Evolutionary conservation across 2,113 vertebrate species (phyloP).

Genomic region (Bagarius yarrelli): DNA sequence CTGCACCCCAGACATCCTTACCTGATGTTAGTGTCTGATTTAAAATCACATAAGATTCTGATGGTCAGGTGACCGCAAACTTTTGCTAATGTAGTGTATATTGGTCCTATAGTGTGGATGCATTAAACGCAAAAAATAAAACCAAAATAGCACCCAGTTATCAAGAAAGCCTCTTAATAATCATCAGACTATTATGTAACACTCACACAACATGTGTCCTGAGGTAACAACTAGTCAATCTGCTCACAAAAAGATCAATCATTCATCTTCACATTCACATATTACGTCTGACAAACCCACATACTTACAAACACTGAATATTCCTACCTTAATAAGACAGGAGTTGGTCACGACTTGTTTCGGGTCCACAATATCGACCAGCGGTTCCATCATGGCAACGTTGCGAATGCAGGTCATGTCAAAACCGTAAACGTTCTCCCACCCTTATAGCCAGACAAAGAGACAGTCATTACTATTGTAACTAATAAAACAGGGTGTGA

Average conservation of each 20-base stretch:
- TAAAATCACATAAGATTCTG: too few species aligned
- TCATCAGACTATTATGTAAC: constrained; percentile 32
- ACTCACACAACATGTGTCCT: constrained; percentile 46
- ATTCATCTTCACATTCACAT: constrained; percentile 17
- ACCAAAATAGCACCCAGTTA: constrained; percentile 18
- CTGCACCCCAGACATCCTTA: too few species aligned
- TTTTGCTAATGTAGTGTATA: too few species aligned
- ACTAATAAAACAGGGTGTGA: background rate
- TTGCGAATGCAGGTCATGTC: constrained; percentile 99
- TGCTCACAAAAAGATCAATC: constrained; percentile 24
- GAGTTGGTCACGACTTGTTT: constrained; percentile 97
- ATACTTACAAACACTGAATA: constrained; percentile 30
- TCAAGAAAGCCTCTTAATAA: constrained; percentile 26
- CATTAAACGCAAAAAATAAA: background rate
- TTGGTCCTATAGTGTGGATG: background rate
- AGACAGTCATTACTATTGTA: background rate
- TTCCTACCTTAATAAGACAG: constrained; percentile 92
- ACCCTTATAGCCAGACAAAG: constrained; percentile 75
- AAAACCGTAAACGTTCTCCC: constrained; percentile 98
- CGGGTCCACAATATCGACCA: constrained; percentile 96
- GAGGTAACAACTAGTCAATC: constrained; percentile 30
- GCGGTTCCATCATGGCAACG: constrained; percentile 94
- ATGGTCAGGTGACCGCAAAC: too few species aligned
- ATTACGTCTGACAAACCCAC: background rate
- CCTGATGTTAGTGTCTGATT: too few species aligned